A percentile compares a stretch with the other conserved stretches of the same genome.
Conservation (phyloP, 2,888 invertebrate genomes). For the Caenorhabditis sinica region DNA sequence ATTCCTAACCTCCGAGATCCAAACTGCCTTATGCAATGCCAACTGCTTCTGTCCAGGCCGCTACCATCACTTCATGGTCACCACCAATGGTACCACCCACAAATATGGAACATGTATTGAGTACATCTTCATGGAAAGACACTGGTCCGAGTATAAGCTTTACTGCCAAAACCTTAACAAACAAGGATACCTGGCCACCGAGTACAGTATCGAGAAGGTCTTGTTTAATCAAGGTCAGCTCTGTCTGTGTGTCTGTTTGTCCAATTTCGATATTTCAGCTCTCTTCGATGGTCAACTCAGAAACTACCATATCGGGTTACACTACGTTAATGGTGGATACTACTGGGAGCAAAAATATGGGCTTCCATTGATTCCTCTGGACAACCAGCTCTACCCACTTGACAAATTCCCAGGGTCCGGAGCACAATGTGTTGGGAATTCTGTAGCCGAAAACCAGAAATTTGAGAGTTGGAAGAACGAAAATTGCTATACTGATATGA, state of each 20-base stretch:
- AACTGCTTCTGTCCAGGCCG: constrained; percentile 24
- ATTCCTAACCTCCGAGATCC: constrained; percentile 16
- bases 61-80: constrained; percentile 14
- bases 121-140: background rate
- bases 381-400: constrained; percentile 3
- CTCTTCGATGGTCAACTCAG: background rate
- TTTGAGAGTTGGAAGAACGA: constrained; percentile 30
- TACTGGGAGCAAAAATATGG: constrained; percentile 41
- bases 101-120: constrained; percentile 17
- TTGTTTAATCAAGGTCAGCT: constrained; percentile 16
- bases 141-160: constrained; percentile 20
- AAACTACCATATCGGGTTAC: constrained; percentile 29
- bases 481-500: constrained; percentile 33
- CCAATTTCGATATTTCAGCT: background rate
- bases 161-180: constrained; percentile 14
- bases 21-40: constrained; percentile 15
- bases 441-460: background rate
- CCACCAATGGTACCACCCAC: background rate
- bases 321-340: constrained; percentile 39
- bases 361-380: constrained; percentile 13
- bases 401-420: background rate
- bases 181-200: constrained; percentile 23
- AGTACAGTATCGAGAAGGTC: constrained; percentile 21
- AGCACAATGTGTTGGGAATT: constrained; percentile 19
- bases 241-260: background rate